Conservation (phyloP, 2,888 invertebrate species). For the Harpagoxenus sublaevis region DNA sequence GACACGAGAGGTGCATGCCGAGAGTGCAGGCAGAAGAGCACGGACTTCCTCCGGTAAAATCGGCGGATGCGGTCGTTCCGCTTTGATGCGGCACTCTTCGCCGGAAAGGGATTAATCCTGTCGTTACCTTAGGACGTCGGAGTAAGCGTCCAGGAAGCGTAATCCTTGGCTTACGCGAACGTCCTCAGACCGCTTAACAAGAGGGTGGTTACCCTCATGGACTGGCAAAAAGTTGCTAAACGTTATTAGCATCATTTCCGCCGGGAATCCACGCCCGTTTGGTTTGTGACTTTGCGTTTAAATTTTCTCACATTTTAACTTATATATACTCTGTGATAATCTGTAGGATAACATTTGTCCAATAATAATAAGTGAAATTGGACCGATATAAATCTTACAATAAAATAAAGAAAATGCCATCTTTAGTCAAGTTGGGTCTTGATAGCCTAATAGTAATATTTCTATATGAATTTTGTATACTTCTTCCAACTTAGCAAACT, state of each 20-base stretch:
- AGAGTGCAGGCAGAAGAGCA: conserved; percentile 32
- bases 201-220: neutral
- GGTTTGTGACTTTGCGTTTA: neutral
- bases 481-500: no score
- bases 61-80: conserved; percentile 55
- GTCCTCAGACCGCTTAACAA: neutral
- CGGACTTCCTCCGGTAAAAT: conserved; percentile 66
- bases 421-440: no score
- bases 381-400: no score
- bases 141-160: neutral
- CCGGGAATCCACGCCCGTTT: no score
- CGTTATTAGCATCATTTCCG: neutral
- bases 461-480: no score
- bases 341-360: neutral
- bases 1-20: conserved; percentile 62
- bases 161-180: conserved; percentile 18
- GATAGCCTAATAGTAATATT: no score
- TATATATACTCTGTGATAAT: neutral
- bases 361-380: no score
- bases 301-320: neutral
- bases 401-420: no score
- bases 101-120: conserved; percentile 39
- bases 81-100: conserved; percentile 40
- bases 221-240: neutral
- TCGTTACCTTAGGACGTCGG: neutral